Conservation (phyloP, 2,888 invertebrate species). For the Cataglyphis livida region DNA sequence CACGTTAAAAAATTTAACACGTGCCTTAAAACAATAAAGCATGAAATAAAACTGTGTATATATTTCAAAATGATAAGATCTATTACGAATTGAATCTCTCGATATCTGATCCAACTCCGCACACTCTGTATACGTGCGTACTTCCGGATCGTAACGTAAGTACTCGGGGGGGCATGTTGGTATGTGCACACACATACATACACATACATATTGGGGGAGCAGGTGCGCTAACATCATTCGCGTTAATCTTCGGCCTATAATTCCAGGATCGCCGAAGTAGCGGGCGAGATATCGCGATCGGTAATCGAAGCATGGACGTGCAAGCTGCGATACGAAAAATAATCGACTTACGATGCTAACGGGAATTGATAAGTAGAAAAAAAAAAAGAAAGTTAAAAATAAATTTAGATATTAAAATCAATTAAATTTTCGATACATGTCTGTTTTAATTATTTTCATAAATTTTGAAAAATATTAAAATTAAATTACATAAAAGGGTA, state of each 20-base stretch:
- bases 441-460: background rate
- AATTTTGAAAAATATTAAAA: background rate
- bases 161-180: background rate
- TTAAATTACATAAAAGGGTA: background rate
- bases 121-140: slow-evolving; percentile 54
- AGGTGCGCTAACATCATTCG: slow-evolving; percentile 82
- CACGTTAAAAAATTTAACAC: background rate
- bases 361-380: slow-evolving; percentile 40
- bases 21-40: background rate
- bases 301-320: slow-evolving; percentile 75
- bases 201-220: slow-evolving; percentile 70
- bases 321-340: slow-evolving; percentile 27
- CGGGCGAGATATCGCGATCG: slow-evolving; percentile 74
- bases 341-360: slow-evolving; percentile 3
- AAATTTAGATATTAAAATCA: background rate
- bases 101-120: background rate
- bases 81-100: background rate
- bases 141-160: background rate
- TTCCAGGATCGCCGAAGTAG: slow-evolving; percentile 66
- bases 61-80: slow-evolving; percentile 5
- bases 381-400: background rate
- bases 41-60: background rate
- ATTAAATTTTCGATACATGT: background rate
- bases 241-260: slow-evolving; percentile 81
- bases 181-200: slow-evolving; percentile 24